These are phyloP conservation scores for Oriolus oriolus DNA, from an alignment of 2,113 vertebrate species.

Conservation along the genomic window DNA sequence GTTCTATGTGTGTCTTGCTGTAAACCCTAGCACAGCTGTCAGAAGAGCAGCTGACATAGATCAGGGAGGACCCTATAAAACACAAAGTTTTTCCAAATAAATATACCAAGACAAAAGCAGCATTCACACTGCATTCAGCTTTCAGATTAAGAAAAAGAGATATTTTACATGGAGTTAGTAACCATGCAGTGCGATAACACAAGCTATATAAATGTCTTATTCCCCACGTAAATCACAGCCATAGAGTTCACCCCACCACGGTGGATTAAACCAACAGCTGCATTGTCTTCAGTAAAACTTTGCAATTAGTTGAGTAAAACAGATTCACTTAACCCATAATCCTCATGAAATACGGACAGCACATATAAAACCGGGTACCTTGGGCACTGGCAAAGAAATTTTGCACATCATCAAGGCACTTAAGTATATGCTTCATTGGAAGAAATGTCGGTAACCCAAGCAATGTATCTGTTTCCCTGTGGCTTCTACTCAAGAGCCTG, in stretches of 20 bases:
- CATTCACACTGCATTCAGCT: neutral
- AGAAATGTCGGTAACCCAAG: neutral
- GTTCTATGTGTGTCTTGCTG: neutral
- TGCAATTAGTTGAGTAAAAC: neutral
- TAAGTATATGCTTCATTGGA: neutral
- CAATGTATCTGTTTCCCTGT: neutral
- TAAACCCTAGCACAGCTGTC: neutral
- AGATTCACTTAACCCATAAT: neutral
- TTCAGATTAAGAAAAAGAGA: neutral
- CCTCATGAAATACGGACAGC: neutral
- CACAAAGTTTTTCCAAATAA: neutral
- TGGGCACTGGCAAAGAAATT: neutral
- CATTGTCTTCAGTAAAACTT: neutral
- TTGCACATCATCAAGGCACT: neutral
- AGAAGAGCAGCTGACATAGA: neutral
- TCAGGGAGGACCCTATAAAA: neutral
- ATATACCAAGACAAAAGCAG: neutral
- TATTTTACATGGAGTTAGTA: neutral
- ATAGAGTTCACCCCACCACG: rapidly evolving
- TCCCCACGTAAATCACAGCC: neutral
- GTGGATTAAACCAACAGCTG: neutral
- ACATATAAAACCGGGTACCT: neutral
- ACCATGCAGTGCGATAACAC: rapidly evolving
- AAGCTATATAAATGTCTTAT: neutral
- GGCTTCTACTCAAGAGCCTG: neutral